Base-by-base conservation (phyloP, 2,888 invertebrate species). In the Argynnis bischoffii region DNA sequence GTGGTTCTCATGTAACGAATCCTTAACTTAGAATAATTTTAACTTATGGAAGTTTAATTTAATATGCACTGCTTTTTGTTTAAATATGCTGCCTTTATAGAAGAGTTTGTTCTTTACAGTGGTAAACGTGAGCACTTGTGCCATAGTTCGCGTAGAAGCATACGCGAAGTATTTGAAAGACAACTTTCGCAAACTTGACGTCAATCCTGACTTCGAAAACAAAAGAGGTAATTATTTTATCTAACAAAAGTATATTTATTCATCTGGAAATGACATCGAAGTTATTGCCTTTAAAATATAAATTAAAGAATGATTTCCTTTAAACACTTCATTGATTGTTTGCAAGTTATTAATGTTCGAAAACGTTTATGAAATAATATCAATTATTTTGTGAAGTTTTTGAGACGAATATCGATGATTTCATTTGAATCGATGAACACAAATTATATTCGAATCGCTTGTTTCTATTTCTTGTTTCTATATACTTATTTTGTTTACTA, bases 121-220 rank as follows among this genome's bases (percentile, higher is more conserved):
- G 86, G 72, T 87, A 35, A 88, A 91, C 65, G 78, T 80, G 8
- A 88, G 89, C 71, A 85, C 81, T 6, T 88, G 82, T 64, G 69
- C 85, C 2, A 82, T 88, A 14, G 78, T 80, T 0, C 78, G 79
- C 11, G 56, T 80, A 2, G 84, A 86, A 60, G 57, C 67, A 11
- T 78, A 71, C 60, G 53, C 77, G 14, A 72, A 73, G 55, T 73
- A 69, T 31, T 66, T 80, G 46, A 79, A 69, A 57, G 61, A 59
- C 21, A 69, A 60, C 21, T 56, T 65, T 63, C 59, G 66, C 55
- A 55, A 71, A 26, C 46, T 31, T 50, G 16, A 66, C 6, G n/a
- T 57, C 51, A 64, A 55, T 57, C 41, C 26, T 18, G 46, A 60
- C 51, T 14, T 57, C 51, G 41, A 67, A 55, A 60, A 59, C 59